Conservation (phyloP, 2,113 vertebrate species). For the Sarotherodon lohbergeri region DNA sequence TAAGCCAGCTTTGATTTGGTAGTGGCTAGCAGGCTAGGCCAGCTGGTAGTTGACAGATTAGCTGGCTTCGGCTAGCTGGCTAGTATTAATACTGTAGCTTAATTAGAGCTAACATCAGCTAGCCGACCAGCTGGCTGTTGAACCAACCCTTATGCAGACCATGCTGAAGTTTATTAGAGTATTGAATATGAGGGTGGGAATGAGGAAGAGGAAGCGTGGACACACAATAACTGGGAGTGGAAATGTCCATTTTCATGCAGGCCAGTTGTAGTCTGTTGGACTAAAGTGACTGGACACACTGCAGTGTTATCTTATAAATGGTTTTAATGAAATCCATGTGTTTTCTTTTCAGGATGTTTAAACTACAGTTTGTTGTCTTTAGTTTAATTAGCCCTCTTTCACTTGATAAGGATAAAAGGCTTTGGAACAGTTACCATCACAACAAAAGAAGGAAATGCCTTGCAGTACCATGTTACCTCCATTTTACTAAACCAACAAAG, state of each 20-base stretch:
- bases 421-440: neutral
- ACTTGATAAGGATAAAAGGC: neutral
- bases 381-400: neutral
- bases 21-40: constrained; percentile 42
- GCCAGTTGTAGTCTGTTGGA: neutral
- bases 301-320: neutral
- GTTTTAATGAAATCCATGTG: neutral
- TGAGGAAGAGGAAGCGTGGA: neutral
- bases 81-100: constrained; percentile 36
- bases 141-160: neutral
- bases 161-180: neutral
- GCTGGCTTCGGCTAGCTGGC: constrained; percentile 48
- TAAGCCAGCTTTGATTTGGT: constrained; percentile 21
- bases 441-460: constrained; percentile 28
- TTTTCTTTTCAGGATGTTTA: neutral
- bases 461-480: neutral
- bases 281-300: neutral
- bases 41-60: constrained; percentile 56
- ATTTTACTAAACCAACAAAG: neutral
- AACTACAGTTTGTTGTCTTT: neutral
- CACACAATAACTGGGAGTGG: neutral
- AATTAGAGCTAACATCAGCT: constrained; percentile 28
- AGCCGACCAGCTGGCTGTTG: neutral
- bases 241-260: neutral
- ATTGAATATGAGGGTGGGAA: neutral